Percentiles rank a stretch among this genome's conserved stretches.
Evolutionary conservation across 2,888 invertebrate genomes (phyloP).

Genomic region (Axea sp.): DNA sequence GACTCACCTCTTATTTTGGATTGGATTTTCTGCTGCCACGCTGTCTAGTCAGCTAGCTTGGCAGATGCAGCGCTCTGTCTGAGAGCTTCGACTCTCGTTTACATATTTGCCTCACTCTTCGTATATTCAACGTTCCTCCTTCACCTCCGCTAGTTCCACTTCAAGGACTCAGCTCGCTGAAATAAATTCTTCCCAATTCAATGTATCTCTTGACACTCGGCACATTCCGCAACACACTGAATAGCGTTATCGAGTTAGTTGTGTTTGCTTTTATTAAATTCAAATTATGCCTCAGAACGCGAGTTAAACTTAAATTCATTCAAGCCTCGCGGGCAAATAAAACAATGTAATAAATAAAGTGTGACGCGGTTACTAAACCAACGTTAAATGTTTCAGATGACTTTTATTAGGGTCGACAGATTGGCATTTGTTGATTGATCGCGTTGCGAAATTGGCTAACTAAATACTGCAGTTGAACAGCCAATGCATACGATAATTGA

Average conservation of each 20-base stretch:
- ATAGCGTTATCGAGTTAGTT: constrained; percentile 16
- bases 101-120: constrained; percentile 37
- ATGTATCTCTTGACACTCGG: constrained; percentile 31
- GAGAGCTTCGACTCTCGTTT: constrained; percentile 37
- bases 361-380: no score
- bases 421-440: no score
- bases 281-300: constrained; percentile 30
- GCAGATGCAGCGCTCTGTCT: constrained; percentile 39
- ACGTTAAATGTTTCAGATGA: no score
- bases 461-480: no score
- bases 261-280: constrained; percentile 40
- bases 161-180: constrained; percentile 53
- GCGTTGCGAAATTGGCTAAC: no score
- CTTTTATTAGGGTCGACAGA: no score
- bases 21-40: constrained; percentile 72
- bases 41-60: constrained; percentile 72
- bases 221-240: constrained; percentile 32
- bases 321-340: not conserved
- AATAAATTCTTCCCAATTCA: constrained; percentile 63
- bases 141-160: constrained; percentile 47
- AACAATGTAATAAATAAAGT: constrained; percentile 5
- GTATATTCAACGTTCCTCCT: constrained; percentile 39
- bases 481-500: no score
- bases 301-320: not conserved
- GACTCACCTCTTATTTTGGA: constrained; percentile 68